Percentiles rank a stretch among this genome's conserved stretches.
Evolutionary conservation across 2,113 vertebrate genomes (phyloP).

Genomic region (Coptodon rendalli): DNA sequence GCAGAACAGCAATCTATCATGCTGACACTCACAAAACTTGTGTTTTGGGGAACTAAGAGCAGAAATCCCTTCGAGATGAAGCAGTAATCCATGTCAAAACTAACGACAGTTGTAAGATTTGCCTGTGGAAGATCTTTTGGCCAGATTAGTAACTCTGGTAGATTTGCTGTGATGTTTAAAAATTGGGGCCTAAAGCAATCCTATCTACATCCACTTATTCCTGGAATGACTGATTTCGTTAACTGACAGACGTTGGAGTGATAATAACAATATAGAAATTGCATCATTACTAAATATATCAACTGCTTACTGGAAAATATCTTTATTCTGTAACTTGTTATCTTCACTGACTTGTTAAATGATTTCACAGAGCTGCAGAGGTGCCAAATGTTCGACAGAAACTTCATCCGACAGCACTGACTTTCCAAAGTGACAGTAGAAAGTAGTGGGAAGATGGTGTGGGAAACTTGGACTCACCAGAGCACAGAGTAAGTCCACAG

Average conservation of each 20-base stretch:
- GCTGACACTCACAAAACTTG: slow-evolving; percentile 16
- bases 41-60: not conserved
- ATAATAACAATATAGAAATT: not conserved
- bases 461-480: slow-evolving; percentile 63
- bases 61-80: slow-evolving; percentile 15
- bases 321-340: not conserved
- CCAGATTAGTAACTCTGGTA: slow-evolving; percentile 11
- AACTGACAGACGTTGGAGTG: not conserved
- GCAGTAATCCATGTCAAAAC: slow-evolving; percentile 35
- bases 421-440: not conserved
- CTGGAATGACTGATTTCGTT: not conserved
- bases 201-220: not conserved
- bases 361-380: not conserved
- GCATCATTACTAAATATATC: not conserved
- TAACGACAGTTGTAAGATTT: slow-evolving; percentile 18
- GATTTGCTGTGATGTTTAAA: slow-evolving; percentile 10
- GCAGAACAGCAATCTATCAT: not conserved
- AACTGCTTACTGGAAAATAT: not conserved
- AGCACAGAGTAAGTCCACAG: slow-evolving; percentile 75
- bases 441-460: not conserved
- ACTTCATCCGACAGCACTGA: not conserved
- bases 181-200: not conserved
- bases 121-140: not conserved
- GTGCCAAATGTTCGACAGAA: not conserved
- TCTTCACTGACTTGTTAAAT: not conserved